phyloP scores from a whole-genome alignment of 2,888 invertebrate genomes.

The Pristionchus japonicus region DNA sequence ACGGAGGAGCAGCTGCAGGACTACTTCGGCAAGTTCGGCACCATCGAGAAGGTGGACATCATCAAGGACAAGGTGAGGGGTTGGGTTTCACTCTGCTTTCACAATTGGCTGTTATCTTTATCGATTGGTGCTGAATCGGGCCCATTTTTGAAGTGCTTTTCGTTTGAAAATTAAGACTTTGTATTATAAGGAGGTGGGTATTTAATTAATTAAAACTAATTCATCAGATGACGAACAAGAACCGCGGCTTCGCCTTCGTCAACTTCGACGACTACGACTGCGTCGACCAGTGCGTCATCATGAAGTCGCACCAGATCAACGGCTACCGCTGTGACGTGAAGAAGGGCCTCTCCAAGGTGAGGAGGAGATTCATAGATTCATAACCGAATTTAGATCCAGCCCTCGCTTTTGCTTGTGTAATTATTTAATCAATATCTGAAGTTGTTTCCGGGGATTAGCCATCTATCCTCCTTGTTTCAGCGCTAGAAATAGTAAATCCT shows the following conservation, averaged over 20 bases:
- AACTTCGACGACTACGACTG: constrained; percentile 73
- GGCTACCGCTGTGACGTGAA: constrained; percentile 71
- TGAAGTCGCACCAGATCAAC: constrained; percentile 65
- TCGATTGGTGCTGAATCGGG: no score
- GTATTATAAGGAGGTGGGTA: no score
- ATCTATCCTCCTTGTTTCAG: no score
- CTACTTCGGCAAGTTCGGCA: constrained; percentile 59
- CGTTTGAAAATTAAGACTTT: neutral
- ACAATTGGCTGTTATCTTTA: no score
- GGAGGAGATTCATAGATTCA: no score
- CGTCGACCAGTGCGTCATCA: constrained; percentile 66
- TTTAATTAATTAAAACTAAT: neutral
- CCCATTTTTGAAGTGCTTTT: no score
- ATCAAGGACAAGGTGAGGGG: constrained; percentile 67
- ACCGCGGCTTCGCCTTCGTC: constrained; percentile 71
- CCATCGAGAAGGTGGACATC: constrained; percentile 60
- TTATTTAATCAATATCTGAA: no score
- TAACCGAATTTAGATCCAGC: no score
- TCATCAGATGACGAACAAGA: constrained; percentile 51
- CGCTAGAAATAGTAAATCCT: no score
- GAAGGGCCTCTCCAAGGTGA: constrained; percentile 65
- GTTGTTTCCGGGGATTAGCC: no score
- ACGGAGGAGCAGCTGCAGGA: constrained; percentile 64
- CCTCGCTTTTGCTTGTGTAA: no score
- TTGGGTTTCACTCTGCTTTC: neutral